Percentiles rank a stretch among this genome's conserved stretches.
phyloP scores from a whole-genome alignment of 2,113 vertebrate genomes.

The Lamprologus tigripictilis region DNA sequence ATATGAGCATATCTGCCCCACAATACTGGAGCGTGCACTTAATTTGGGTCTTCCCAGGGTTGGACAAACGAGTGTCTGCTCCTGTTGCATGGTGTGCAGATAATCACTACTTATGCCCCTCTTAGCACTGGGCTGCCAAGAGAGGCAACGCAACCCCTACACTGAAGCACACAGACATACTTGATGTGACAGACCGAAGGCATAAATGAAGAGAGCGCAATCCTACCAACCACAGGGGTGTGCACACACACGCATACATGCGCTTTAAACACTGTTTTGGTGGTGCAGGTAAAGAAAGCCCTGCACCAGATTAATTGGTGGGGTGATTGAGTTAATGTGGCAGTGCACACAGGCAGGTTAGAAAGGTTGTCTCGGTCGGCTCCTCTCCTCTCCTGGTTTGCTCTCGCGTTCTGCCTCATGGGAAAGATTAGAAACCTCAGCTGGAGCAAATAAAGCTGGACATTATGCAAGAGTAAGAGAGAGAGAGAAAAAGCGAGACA shows the following conservation, averaged over 20 bases:
- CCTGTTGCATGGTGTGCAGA: neutral
- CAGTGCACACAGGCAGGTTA: constrained; percentile 27
- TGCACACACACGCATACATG: neutral
- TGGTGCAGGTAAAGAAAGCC: constrained; percentile 24
- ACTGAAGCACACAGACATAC: neutral
- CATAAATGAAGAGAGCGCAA: neutral
- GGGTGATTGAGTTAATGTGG: constrained; percentile 51
- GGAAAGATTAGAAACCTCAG: constrained; percentile 68
- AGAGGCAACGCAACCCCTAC: constrained; percentile 4
- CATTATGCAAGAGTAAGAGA: constrained; percentile 66
- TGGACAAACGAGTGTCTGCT: neutral
- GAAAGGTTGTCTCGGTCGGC: constrained; percentile 13
- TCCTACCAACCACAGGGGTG: neutral
- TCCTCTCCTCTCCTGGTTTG: constrained; percentile 38
- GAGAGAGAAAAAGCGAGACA: constrained; percentile 7
- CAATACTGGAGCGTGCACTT: neutral
- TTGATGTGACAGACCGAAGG: neutral
- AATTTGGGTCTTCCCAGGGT: neutral
- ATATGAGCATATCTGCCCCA: neutral
- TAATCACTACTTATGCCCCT: constrained; percentile 34
- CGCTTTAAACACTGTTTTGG: neutral
- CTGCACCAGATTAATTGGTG: constrained; percentile 41
- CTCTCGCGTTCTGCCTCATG: constrained; percentile 47
- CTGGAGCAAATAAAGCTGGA: constrained; percentile 69
- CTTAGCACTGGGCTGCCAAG: constrained; percentile 2